phyloP scores from a whole-genome alignment of 1,140 invertebrate genomes.

The Phortica variegata region DNA sequence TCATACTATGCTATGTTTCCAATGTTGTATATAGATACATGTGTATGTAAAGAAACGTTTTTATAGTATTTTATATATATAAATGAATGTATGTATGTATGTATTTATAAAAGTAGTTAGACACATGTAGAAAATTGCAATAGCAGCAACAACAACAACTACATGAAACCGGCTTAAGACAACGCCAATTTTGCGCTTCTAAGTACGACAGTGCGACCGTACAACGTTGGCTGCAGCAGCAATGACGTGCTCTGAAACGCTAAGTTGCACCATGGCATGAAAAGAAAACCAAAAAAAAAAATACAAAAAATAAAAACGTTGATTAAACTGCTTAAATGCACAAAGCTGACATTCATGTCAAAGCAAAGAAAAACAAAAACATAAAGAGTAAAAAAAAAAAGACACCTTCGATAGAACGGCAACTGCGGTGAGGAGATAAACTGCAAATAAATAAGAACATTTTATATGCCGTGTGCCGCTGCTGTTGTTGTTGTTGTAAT shows the following conservation, averaged over 20 bases:
- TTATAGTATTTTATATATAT: not conserved
- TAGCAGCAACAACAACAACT: conserved; percentile 11
- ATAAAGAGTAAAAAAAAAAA: conserved; percentile 18
- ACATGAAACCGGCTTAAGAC: not conserved
- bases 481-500: conserved; percentile 30
- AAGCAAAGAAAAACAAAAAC: conserved; percentile 34
- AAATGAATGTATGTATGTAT: conserved; percentile 8
- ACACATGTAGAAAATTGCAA: conserved; percentile 11
- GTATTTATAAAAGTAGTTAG: conserved; percentile 16
- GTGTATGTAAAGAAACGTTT: too few relatives aligned
- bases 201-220: too few relatives aligned
- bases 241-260: too few relatives aligned
- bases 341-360: conserved; percentile 53
- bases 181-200: not conserved
- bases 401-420: too few relatives aligned
- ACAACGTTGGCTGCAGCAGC: too few relatives aligned
- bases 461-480: conserved; percentile 18
- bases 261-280: too few relatives aligned
- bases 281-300: not conserved
- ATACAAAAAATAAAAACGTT: conserved; percentile 32
- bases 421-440: too few relatives aligned
- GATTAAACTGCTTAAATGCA: conserved; percentile 52
- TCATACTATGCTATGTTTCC: too few relatives aligned
- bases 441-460: conserved; percentile 29
- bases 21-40: conserved; percentile 3